phyloP scores from a whole-genome alignment of 1,140 invertebrate genomes.

The Cotesia typhae region DNA sequence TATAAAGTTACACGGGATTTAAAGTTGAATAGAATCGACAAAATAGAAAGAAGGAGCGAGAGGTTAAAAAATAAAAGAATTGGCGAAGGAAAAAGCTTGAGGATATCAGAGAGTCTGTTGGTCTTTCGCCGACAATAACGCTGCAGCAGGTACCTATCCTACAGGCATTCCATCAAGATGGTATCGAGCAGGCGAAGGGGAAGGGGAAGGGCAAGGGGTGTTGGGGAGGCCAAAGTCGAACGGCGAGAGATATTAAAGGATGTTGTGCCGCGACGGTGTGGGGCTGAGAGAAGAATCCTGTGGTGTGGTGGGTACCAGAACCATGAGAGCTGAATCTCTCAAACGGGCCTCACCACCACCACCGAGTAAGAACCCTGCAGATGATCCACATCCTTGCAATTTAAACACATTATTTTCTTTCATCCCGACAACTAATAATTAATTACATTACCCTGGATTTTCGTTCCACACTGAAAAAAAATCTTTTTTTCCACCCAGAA shows the following conservation, averaged over 20 bases:
- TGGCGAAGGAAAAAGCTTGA: slow-evolving; percentile 21
- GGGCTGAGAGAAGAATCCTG: slow-evolving; percentile 47
- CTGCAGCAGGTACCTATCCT: slow-evolving; percentile 58
- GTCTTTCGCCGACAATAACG: slow-evolving; percentile 48
- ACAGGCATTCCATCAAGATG: slow-evolving; percentile 63
- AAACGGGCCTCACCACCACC: slow-evolving; percentile 22
- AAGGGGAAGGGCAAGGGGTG: slow-evolving; percentile 37
- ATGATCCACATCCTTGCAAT: background rate
- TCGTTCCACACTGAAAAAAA: slow-evolving; percentile 46
- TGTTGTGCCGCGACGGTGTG: slow-evolving; percentile 48
- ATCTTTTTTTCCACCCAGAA: no score
- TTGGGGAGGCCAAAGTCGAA: slow-evolving; percentile 42
- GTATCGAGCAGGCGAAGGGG: slow-evolving; percentile 51
- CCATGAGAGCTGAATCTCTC: slow-evolving; percentile 36
- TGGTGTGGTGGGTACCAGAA: slow-evolving; percentile 53
- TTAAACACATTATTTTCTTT: slow-evolving; percentile 12
- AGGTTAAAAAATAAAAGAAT: slow-evolving; percentile 18
- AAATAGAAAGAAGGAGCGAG: slow-evolving; percentile 13
- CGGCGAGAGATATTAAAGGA: slow-evolving; percentile 61
- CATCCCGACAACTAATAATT: background rate
- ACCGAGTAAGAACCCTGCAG: background rate
- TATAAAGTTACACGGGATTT: background rate
- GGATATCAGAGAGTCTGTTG: slow-evolving; percentile 45
- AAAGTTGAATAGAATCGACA: background rate
- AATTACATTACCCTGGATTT: background rate